Conservation (phyloP, 2,797 vertebrate species). For the Phataginus tetradactyla region DNA sequence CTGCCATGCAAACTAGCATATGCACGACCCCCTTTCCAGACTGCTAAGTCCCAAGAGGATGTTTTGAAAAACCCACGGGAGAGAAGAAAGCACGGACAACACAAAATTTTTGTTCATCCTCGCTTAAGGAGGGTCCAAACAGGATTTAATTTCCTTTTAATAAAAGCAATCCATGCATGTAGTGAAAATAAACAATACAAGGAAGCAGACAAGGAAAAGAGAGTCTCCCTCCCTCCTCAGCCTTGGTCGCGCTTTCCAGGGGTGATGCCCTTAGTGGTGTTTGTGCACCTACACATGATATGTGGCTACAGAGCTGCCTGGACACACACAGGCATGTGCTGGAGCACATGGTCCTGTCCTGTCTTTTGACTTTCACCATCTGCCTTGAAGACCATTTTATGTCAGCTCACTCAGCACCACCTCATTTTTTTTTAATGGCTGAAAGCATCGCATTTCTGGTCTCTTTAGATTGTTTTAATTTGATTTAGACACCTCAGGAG, state of each 20-base stretch:
- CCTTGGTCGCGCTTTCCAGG: background rate
- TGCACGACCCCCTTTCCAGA: background rate
- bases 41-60: background rate
- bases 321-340: no score
- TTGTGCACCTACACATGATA: background rate
- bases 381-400: background rate
- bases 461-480: background rate
- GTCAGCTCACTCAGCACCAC: background rate
- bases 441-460: background rate
- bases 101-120: background rate
- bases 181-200: background rate
- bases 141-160: background rate
- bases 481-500: background rate
- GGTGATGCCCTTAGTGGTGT: background rate
- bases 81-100: background rate
- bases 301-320: background rate
- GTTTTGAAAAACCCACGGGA: background rate
- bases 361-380: background rate
- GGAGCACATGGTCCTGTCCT: no score
- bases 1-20: constrained; percentile 21
- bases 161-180: background rate
- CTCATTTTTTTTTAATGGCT: background rate
- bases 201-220: background rate
- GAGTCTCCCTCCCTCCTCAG: background rate
- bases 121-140: background rate